These are phyloP conservation scores for Cepphus grylle DNA, from an alignment of 2,113 vertebrate genomes.

Conservation along the genomic window DNA sequence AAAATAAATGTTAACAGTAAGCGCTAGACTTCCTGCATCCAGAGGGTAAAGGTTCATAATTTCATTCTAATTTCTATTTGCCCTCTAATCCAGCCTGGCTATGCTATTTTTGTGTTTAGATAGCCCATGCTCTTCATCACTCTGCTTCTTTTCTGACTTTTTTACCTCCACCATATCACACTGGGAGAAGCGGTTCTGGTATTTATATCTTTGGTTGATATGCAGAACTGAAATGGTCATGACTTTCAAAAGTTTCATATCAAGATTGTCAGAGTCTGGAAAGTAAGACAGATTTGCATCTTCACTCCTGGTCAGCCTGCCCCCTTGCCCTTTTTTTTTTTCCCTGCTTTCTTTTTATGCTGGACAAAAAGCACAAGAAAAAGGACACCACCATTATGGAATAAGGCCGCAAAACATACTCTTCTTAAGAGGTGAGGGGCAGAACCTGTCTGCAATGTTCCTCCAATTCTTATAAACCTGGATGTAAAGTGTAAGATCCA, in stretches of 20 bases:
- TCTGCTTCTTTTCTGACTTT: background rate
- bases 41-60: background rate
- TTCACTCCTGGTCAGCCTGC: rapidly evolving
- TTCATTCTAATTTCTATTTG: background rate
- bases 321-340: rapidly evolving
- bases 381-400: background rate
- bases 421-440: background rate
- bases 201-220: background rate
- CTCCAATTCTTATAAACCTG: background rate
- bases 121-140: background rate
- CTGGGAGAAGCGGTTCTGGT: background rate
- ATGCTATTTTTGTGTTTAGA: background rate
- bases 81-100: background rate
- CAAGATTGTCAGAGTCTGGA: background rate
- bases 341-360: background rate
- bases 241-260: background rate
- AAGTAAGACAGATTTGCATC: background rate
- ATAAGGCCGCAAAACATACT: rapidly evolving
- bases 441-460: background rate
- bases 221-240: background rate
- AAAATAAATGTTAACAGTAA: background rate
- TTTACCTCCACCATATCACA: background rate
- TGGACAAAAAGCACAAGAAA: background rate
- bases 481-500: background rate
- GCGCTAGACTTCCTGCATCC: background rate